Conservation (phyloP, 2,797 vertebrate genomes). For the Squalus acanthias region DNA sequence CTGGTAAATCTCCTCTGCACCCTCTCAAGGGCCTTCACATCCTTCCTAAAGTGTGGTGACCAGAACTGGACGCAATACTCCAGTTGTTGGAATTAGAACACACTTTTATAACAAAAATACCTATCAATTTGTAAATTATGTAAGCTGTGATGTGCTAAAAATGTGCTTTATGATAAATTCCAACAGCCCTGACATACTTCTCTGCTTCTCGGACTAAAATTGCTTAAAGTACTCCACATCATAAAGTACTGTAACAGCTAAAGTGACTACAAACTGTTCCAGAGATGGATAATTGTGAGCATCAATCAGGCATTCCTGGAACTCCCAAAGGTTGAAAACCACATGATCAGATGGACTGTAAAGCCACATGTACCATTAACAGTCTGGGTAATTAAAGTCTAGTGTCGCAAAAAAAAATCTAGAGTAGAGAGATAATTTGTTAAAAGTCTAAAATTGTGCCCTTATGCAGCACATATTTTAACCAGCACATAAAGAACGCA, state of each 20-base stretch:
- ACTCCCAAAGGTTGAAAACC: not conserved
- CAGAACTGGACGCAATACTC: too few species aligned
- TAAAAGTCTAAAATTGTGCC: not conserved
- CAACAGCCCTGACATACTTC: not conserved
- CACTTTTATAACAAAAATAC: not conserved
- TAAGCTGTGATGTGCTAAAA: not conserved
- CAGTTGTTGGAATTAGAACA: not conserved
- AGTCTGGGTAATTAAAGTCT: not conserved
- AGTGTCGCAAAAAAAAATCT: not conserved
- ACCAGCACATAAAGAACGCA: not conserved
- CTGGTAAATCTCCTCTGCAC: too few species aligned
- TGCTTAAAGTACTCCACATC: not conserved
- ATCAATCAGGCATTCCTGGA: not conserved
- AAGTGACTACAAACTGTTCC: not conserved
- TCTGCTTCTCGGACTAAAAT: not conserved
- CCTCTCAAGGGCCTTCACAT: too few species aligned
- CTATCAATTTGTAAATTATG: not conserved
- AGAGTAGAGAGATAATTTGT: not conserved
- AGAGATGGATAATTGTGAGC: not conserved
- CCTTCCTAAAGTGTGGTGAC: too few species aligned
- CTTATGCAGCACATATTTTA: not conserved
- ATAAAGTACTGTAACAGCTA: not conserved
- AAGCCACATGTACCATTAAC: not conserved
- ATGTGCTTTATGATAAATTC: slow-evolving; percentile 1
- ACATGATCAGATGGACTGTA: not conserved